Percentiles rank a stretch among this genome's conserved stretches.
These are phyloP conservation scores for Hirtodrosophila cameraria DNA, from an alignment of 2,888 invertebrate genomes.

Conservation along the genomic window DNA sequence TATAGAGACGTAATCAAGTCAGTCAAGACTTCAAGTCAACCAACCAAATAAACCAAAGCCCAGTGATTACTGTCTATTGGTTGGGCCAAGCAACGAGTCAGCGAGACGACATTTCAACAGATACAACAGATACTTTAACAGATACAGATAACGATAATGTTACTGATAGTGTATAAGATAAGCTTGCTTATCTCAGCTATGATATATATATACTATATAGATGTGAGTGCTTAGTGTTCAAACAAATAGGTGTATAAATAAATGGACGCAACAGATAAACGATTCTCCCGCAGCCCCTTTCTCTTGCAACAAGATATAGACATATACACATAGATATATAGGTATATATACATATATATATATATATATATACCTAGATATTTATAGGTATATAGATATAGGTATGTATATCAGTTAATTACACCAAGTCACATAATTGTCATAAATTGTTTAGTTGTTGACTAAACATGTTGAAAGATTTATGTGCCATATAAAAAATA, in stretches of 20 bases:
- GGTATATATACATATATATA: constrained; percentile 14
- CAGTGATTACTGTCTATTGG: constrained; percentile 71
- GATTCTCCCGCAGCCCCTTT: constrained; percentile 4
- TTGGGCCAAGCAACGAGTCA: constrained; percentile 12
- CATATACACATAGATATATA: constrained; percentile 23
- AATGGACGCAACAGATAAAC: constrained; percentile 61
- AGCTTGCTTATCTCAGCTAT: constrained; percentile 62
- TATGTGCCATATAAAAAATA: constrained; percentile 59
- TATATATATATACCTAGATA: constrained; percentile 25
- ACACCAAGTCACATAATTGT: constrained; percentile 46
- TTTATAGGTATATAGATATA: constrained; percentile 20
- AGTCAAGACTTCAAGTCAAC: constrained; percentile 43
- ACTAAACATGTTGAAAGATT: constrained; percentile 81
- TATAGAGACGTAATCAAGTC: constrained; percentile 80
- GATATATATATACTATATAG: constrained; percentile 31
- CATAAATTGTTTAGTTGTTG: constrained; percentile 80
- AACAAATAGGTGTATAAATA: constrained; percentile 80
- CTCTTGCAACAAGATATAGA: constrained; percentile 38
- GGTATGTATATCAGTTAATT: constrained; percentile 68
- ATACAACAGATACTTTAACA: constrained; percentile 20
- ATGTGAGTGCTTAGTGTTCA: constrained; percentile 67
- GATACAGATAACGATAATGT: constrained; percentile 19
- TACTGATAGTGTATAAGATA: constrained; percentile 49
- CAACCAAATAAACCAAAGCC: constrained; percentile 45
- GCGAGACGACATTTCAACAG: constrained; percentile 32